phyloP scores from a whole-genome alignment of 2,888 invertebrate genomes.

The Drosophila koepferae region DNA sequence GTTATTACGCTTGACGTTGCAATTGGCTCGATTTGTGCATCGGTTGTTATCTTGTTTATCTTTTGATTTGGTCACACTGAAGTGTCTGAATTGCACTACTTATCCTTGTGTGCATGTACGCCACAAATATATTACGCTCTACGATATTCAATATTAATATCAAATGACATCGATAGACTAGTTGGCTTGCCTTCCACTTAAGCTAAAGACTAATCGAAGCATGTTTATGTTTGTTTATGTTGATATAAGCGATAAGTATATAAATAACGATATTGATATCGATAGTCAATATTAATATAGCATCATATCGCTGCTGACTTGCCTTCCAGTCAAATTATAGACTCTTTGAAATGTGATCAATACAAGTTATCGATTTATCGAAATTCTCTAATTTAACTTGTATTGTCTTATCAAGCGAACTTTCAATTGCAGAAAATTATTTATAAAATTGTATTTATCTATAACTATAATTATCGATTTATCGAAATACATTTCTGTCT shows the following conservation, averaged over 20 bases:
- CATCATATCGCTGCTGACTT: background rate
- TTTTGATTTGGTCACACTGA: background rate
- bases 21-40: conserved; percentile 7
- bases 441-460: background rate
- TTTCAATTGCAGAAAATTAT: too few species aligned
- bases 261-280: background rate
- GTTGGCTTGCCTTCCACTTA: too few species aligned
- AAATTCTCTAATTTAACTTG: background rate
- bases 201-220: background rate
- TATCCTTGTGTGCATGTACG: background rate
- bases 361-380: background rate
- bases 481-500: too few species aligned
- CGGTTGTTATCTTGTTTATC: background rate
- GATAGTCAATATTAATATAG: background rate
- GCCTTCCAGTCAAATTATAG: background rate
- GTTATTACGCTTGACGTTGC: conserved; percentile 9
- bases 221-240: background rate
- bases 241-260: background rate
- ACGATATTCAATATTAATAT: background rate
- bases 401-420: too few species aligned
- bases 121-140: background rate
- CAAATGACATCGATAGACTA: background rate
- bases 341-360: too few species aligned
- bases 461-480: background rate
- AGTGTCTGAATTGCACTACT: background rate